phyloP scores from a whole-genome alignment of 2,797 vertebrate species.

The Melanotaenia boesemani region DNA sequence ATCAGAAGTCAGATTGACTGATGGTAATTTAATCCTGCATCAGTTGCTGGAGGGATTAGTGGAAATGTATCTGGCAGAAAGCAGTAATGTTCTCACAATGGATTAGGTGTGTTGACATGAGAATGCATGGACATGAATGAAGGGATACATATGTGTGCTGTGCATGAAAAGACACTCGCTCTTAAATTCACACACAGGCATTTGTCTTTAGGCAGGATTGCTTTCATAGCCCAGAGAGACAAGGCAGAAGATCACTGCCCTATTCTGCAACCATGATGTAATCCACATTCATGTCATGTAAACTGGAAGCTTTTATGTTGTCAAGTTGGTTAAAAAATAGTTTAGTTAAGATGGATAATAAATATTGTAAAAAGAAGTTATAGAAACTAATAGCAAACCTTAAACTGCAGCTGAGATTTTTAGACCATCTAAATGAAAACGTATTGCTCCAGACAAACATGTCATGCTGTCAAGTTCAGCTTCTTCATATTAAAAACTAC shows the following conservation, averaged over 20 bases:
- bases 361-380: background rate
- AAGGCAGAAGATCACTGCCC: conserved; percentile 26
- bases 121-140: conserved; percentile 37
- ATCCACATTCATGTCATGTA: conserved; percentile 28
- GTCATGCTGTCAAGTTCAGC: background rate
- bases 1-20: conserved; percentile 64
- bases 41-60: conserved; percentile 60
- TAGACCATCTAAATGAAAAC: no score
- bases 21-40: conserved; percentile 70
- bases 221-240: conserved; percentile 32
- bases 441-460: no score
- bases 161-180: background rate
- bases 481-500: background rate
- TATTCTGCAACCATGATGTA: conserved; percentile 33
- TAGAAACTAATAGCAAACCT: background rate
- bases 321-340: background rate
- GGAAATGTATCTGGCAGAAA: conserved; percentile 68
- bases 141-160: conserved; percentile 20
- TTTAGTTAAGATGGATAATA: background rate
- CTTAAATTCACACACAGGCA: background rate
- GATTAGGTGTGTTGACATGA: conserved; percentile 66
- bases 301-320: background rate
- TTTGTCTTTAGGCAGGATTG: conserved; percentile 13
- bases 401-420: background rate
- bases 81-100: conserved; percentile 63